These are phyloP conservation scores for Vombatus ursinus DNA, from an alignment of 2,113 vertebrate species.

Conservation along the genomic window DNA sequence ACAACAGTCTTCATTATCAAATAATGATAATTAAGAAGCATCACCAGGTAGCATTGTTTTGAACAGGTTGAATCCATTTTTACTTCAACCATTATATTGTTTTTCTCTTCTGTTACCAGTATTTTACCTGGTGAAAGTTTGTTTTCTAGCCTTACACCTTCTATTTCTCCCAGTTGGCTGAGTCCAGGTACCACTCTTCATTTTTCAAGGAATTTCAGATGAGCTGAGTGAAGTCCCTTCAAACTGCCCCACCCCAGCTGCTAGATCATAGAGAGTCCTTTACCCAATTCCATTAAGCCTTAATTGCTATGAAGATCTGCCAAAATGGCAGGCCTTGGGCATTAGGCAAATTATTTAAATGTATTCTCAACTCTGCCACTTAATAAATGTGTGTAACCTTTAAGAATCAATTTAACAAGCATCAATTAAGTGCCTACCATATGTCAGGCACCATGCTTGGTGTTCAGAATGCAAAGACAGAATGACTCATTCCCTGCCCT, in stretches of 20 bases:
- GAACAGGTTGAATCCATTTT: background rate
- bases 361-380: background rate
- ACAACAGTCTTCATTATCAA: background rate
- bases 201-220: slow-evolving; percentile 35
- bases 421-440: no score
- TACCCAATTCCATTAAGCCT: background rate
- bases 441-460: background rate
- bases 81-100: background rate
- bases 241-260: background rate
- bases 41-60: background rate
- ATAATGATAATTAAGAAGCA: background rate
- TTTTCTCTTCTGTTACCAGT: background rate
- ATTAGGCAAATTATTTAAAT: background rate
- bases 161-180: slow-evolving; percentile 4
- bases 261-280: background rate
- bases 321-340: background rate
- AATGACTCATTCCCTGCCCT: background rate
- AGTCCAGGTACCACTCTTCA: background rate
- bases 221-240: background rate
- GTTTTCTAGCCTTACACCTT: background rate
- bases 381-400: background rate
- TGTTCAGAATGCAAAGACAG: background rate
- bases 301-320: background rate
- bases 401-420: background rate
- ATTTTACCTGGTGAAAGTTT: background rate